Percentiles rank a stretch among this genome's conserved stretches.
phyloP scores from a whole-genome alignment of 2,113 vertebrate genomes.

The Ailurus styani region DNA sequence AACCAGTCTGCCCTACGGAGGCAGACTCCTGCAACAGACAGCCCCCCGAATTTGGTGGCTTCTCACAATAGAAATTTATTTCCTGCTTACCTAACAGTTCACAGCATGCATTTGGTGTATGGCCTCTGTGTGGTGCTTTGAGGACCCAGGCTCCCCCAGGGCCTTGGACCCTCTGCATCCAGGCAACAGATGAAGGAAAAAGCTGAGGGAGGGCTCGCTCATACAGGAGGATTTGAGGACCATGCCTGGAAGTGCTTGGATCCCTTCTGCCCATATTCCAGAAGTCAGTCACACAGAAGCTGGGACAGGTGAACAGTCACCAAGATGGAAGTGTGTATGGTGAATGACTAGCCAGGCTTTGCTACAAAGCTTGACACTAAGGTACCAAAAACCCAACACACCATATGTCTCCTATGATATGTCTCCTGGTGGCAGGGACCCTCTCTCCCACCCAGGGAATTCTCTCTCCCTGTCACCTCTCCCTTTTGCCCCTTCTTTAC shows the following conservation, averaged over 20 bases:
- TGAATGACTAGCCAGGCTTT: background rate
- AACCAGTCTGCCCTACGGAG: background rate
- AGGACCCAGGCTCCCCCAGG: background rate
- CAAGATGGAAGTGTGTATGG: background rate
- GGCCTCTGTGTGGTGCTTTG: background rate
- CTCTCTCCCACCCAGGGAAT: background rate
- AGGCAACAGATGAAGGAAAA: background rate
- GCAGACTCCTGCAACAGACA: background rate
- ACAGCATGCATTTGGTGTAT: background rate
- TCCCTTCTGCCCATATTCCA: background rate
- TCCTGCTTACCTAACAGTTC: background rate
- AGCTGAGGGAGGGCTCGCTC: fast-evolving
- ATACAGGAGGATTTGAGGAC: background rate
- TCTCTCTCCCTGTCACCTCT: background rate
- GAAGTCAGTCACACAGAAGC: background rate
- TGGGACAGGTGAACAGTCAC: background rate
- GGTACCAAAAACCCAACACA: background rate
- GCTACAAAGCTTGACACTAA: background rate
- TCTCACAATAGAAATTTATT: background rate
- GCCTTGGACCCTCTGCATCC: background rate
- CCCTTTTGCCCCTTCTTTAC: background rate
- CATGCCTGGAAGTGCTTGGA: too few species aligned
- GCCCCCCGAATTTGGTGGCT: background rate
- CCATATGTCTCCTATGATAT: background rate
- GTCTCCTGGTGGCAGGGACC: background rate